phyloP scores from a whole-genome alignment of 2,888 invertebrate species.

The Diaperis boleti region DNA sequence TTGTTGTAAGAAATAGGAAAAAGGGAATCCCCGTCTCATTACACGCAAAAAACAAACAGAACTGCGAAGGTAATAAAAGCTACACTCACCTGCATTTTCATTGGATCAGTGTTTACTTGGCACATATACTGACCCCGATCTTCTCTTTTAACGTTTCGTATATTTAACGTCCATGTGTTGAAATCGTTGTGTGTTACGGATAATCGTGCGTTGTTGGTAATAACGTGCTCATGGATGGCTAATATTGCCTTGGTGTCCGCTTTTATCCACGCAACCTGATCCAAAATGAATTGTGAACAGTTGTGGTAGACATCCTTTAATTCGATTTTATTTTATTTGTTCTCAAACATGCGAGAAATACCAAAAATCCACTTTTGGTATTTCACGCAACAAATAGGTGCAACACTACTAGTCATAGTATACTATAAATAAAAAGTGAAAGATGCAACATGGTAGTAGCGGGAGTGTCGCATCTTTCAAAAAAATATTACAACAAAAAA shows the following conservation, averaged over 20 bases:
- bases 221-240: constrained; percentile 93
- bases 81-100: constrained; percentile 89
- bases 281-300: constrained; percentile 56
- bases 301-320: constrained; percentile 51
- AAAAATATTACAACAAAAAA: neutral
- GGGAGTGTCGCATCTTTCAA: neutral
- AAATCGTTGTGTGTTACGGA: constrained; percentile 92
- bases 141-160: constrained; percentile 85
- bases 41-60: neutral
- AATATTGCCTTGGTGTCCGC: constrained; percentile 93
- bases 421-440: neutral
- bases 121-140: constrained; percentile 95
- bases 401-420: neutral
- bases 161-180: constrained; percentile 93
- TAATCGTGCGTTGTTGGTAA: constrained; percentile 90
- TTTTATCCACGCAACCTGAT: constrained; percentile 94
- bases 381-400: neutral
- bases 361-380: neutral
- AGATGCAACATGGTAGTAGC: neutral
- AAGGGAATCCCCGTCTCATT: neutral
- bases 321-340: constrained; percentile 52
- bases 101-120: constrained; percentile 94
- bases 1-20: neutral
- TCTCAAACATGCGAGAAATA: constrained; percentile 8
- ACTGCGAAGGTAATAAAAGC: constrained; percentile 27